These are phyloP conservation scores for Galaxea fascicularis DNA, from an alignment of 92 coral and sea anemone genomes.

Conservation along the genomic window DNA sequence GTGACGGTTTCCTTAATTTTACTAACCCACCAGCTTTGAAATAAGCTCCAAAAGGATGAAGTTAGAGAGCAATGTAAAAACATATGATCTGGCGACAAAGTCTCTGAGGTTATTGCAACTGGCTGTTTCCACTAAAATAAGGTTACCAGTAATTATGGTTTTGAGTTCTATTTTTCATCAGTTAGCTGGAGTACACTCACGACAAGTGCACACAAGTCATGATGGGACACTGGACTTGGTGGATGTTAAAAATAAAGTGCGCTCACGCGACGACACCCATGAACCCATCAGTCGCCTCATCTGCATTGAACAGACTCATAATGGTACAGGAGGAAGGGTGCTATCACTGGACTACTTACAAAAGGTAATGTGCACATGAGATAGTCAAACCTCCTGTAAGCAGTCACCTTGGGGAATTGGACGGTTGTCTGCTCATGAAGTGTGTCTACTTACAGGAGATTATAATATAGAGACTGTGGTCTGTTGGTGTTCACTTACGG, in stretches of 20 bases:
- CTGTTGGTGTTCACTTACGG: too few relatives aligned
- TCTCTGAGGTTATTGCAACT: too few relatives aligned
- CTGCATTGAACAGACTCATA: constrained; percentile 88
- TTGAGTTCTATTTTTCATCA: constrained; percentile 1
- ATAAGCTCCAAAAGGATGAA: too few relatives aligned
- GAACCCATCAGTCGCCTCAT: constrained; percentile 73
- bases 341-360: constrained; percentile 64
- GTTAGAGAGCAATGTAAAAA: too few relatives aligned
- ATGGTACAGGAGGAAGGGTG: constrained; percentile 77
- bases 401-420: too few relatives aligned
- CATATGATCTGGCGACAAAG: too few relatives aligned
- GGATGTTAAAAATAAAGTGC: constrained; percentile 69
- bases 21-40: too few relatives aligned
- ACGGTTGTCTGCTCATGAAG: too few relatives aligned
- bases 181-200: constrained; percentile 80
- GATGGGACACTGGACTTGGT: constrained; percentile 79
- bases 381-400: too few relatives aligned
- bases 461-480: too few relatives aligned
- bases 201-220: constrained; percentile 67
- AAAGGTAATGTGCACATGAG: constrained; percentile 46
- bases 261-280: constrained; percentile 58
- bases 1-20: too few relatives aligned
- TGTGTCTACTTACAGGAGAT: too few relatives aligned
- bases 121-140: not conserved
- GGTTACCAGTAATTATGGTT: not conserved